Evolutionary conservation across 2,797 vertebrate genomes (phyloP).

Genomic region (Merluccius polli): DNA sequence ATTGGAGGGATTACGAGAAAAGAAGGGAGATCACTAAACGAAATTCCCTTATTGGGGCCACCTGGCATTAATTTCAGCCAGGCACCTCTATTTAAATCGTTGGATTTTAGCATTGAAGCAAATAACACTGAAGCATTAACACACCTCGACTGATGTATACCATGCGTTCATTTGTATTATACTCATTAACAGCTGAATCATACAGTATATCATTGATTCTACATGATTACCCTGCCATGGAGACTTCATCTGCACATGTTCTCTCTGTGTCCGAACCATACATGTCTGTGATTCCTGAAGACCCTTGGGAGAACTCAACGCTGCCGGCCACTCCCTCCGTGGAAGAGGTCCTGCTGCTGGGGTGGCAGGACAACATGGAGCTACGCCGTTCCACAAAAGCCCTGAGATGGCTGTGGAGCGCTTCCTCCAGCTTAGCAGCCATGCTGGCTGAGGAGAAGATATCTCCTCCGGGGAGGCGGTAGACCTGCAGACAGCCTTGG

Average conservation of each 20-base stretch:
- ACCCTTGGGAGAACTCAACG: conserved; percentile 90
- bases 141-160: neutral
- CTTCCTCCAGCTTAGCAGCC: conserved; percentile 45
- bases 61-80: neutral
- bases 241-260: conserved; percentile 39
- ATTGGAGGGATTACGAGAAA: neutral
- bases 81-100: neutral
- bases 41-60: neutral
- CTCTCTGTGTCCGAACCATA: conserved; percentile 87
- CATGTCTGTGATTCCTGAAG: conserved; percentile 89
- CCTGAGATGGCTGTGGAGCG: conserved; percentile 80
- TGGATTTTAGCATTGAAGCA: neutral
- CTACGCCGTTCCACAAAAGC: conserved; percentile 80
- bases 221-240: conserved; percentile 60
- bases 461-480: conserved; percentile 71
- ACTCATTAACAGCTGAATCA: neutral
- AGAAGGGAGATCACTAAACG: neutral
- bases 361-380: conserved; percentile 73
- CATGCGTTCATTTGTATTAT: neutral
- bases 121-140: neutral
- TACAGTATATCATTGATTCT: neutral
- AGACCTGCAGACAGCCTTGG: conserved; percentile 79
- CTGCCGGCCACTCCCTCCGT: conserved; percentile 94
- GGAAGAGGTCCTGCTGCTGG: conserved; percentile 89
- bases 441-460: conserved; percentile 32